Percentiles rank a stretch among this genome's conserved stretches.
Conservation (phyloP, 64 coral and sea anemone genomes). For the Stichodactyla mertensii region DNA sequence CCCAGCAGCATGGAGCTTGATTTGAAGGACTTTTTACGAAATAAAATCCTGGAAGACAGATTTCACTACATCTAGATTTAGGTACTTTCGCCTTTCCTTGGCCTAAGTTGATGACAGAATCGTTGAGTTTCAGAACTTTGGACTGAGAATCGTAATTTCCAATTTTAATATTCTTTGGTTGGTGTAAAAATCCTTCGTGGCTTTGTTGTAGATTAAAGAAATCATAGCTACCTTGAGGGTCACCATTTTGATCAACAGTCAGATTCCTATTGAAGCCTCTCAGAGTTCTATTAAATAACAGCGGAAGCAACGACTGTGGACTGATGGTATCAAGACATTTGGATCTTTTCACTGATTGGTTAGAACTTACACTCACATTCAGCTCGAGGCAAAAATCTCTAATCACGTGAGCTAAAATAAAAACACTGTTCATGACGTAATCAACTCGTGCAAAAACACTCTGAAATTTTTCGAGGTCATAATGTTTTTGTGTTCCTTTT, state of each 20-base stretch:
- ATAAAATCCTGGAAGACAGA: constrained; percentile 40
- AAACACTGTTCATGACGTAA: constrained; percentile 58
- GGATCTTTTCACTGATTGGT: background rate
- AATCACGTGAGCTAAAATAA: constrained; percentile 42
- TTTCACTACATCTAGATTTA: constrained; percentile 29
- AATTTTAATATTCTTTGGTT: background rate
- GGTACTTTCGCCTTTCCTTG: background rate
- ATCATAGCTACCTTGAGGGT: constrained; percentile 8
- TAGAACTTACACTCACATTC: background rate
- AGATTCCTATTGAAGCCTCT: constrained; percentile 9
- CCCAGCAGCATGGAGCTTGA: constrained; percentile 46
- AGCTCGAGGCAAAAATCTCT: constrained; percentile 7
- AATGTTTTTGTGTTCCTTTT: background rate
- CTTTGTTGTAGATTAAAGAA: background rate
- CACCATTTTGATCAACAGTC: constrained; percentile 4
- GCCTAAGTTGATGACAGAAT: constrained; percentile 6
- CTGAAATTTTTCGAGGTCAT: background rate
- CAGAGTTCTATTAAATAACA: constrained; percentile 1
- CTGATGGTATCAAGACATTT: background rate
- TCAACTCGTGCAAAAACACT: constrained; percentile 26
- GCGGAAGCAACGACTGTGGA: background rate
- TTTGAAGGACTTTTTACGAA: constrained; percentile 10
- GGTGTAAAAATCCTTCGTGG: background rate
- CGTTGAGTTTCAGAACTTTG: constrained; percentile 6
- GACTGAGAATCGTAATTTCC: constrained; percentile 1